Evolutionary conservation across 2,113 vertebrate species (phyloP).

Genomic region (Epinephelus cyanopodus): DNA sequence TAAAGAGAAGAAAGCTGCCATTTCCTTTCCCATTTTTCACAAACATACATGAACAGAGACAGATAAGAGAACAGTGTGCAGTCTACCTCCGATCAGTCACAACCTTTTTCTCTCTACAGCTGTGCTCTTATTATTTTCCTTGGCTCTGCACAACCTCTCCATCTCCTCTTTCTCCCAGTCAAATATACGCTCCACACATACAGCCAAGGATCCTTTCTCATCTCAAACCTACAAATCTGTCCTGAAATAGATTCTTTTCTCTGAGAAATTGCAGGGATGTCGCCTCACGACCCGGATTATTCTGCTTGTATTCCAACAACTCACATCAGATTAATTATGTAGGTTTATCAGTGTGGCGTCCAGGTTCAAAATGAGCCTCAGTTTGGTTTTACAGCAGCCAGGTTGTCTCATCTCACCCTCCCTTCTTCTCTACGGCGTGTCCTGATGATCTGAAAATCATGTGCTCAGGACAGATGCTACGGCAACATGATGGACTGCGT

Average conservation of each 20-base stretch:
- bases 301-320: neutral
- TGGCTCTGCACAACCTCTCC: conserved; percentile 35
- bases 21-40: conserved; percentile 14
- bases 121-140: conserved; percentile 44
- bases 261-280: neutral
- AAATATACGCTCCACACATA: conserved; percentile 45
- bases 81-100: conserved; percentile 16
- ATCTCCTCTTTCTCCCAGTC: conserved; percentile 26
- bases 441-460: conserved; percentile 58
- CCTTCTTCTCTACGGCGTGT: conserved; percentile 52
- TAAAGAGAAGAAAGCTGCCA: neutral
- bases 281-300: neutral
- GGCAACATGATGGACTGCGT: conserved; percentile 52
- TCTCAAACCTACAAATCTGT: conserved; percentile 26
- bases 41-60: conserved; percentile 10
- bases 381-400: conserved; percentile 31
- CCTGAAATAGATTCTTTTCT: neutral
- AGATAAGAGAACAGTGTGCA: conserved; percentile 4
- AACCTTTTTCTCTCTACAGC: conserved; percentile 32
- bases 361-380: conserved; percentile 19
- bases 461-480: conserved; percentile 50
- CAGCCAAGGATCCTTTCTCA: conserved; percentile 4
- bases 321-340: neutral
- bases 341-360: neutral
- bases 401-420: conserved; percentile 25